phyloP scores from a whole-genome alignment of 2,113 vertebrate species.

The Lampris incognitus region DNA sequence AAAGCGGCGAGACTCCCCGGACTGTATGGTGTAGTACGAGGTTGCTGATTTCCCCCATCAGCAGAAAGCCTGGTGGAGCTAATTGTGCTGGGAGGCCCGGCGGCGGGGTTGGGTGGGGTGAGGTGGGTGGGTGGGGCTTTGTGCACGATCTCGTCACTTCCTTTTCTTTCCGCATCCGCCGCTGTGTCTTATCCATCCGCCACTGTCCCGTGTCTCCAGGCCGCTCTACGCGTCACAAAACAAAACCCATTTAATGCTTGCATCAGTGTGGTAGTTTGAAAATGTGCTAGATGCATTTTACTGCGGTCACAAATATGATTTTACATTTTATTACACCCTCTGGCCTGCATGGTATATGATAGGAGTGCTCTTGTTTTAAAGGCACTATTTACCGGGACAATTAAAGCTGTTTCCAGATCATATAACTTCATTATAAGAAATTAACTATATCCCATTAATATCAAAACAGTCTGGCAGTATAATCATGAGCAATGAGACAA shows the following conservation, averaged over 20 bases:
- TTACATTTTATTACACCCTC: neutral
- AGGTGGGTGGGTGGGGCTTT: constrained; percentile 44
- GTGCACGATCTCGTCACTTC: constrained; percentile 71
- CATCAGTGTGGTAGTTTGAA: constrained; percentile 17
- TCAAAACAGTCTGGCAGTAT: neutral
- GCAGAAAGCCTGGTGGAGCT: constrained; percentile 80
- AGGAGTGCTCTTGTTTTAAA: neutral
- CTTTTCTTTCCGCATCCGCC: constrained; percentile 65
- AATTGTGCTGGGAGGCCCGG: constrained; percentile 81
- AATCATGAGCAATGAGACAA: neutral
- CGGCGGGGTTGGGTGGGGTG: constrained; percentile 33
- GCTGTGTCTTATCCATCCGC: constrained; percentile 23
- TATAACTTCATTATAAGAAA: constrained; percentile 3
- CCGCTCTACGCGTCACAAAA: constrained; percentile 46
- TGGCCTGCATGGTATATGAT: constrained; percentile 1
- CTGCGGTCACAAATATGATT: constrained; percentile 12
- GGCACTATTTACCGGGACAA: neutral
- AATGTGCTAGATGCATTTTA: constrained; percentile 4
- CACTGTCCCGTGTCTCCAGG: constrained; percentile 58
- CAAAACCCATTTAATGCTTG: constrained; percentile 6
- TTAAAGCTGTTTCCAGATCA: constrained; percentile 24
- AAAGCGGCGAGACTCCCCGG: constrained; percentile 70
- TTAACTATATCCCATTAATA: constrained; percentile 7
- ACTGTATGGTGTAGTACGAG: constrained; percentile 53
- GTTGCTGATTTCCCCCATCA: constrained; percentile 75